Conservation (phyloP, 2,113 vertebrate species). For the Gallinago media region DNA sequence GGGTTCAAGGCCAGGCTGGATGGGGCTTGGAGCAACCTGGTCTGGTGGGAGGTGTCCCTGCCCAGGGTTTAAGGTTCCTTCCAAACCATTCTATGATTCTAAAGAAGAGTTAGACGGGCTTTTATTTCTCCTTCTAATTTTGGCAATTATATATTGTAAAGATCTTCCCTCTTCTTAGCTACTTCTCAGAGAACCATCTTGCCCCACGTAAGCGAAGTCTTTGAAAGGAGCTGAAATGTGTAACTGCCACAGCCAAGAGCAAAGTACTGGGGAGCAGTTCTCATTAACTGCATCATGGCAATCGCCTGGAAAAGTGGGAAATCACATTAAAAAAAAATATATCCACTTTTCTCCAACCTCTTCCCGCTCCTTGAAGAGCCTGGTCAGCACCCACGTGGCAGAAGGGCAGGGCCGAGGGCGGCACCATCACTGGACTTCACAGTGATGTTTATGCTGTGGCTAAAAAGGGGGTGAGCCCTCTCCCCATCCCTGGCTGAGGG, state of each 20-base stretch:
- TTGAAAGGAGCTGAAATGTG: background rate
- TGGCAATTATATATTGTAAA: background rate
- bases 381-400: background rate
- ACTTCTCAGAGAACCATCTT: background rate
- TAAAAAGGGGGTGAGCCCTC: background rate
- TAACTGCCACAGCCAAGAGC: background rate
- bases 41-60: background rate
- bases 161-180: background rate
- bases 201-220: fast-evolving
- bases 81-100: background rate
- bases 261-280: background rate
- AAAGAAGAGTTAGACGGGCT: background rate
- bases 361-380: fast-evolving
- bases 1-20: background rate
- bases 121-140: background rate
- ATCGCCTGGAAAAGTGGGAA: background rate
- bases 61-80: background rate
- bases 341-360: background rate
- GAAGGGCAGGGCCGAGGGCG: background rate
- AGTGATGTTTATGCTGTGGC: background rate
- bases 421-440: fast-evolving
- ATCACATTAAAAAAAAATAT: background rate
- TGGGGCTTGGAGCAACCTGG: background rate
- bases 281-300: background rate
- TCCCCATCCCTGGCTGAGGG: fast-evolving